Evolutionary conservation across 2,888 invertebrate species (phyloP).

Genomic region (Cerceris rybyensis): DNA sequence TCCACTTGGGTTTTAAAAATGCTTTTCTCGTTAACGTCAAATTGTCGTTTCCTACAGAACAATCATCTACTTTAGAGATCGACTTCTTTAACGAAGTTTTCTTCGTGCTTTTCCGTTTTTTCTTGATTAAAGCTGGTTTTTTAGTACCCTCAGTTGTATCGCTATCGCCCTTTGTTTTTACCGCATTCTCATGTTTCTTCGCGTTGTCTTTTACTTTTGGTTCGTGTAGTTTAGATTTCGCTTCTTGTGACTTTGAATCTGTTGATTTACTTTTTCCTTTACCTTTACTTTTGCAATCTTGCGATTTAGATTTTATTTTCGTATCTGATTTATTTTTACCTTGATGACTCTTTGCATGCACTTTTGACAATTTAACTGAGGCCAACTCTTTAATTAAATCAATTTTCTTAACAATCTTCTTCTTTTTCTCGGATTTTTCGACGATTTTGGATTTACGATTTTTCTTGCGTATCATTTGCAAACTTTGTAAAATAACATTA

Average conservation of each 20-base stretch:
- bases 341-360: slow-evolving; percentile 53
- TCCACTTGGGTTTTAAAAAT: slow-evolving; percentile 88
- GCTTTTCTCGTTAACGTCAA: slow-evolving; percentile 79
- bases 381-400: slow-evolving; percentile 77
- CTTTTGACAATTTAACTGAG: slow-evolving; percentile 66
- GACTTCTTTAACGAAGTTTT: slow-evolving; percentile 78
- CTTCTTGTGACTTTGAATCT: slow-evolving; percentile 40
- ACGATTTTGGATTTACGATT: slow-evolving; percentile 68
- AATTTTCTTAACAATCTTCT: slow-evolving; percentile 79
- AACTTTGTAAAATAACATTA: slow-evolving; percentile 77
- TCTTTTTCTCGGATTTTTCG: slow-evolving; percentile 70
- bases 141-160: slow-evolving; percentile 42
- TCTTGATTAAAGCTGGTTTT: slow-evolving; percentile 70
- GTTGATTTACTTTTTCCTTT: slow-evolving; percentile 44
- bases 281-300: slow-evolving; percentile 60
- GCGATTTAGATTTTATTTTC: slow-evolving; percentile 52
- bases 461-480: slow-evolving; percentile 77
- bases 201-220: slow-evolving; percentile 45
- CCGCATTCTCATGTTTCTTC: slow-evolving; percentile 48
- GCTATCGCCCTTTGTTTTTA: slow-evolving; percentile 53
- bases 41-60: slow-evolving; percentile 78
- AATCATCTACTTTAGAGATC: slow-evolving; percentile 76
- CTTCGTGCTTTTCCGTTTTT: slow-evolving; percentile 82
- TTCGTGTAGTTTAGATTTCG: slow-evolving; percentile 42
- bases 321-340: slow-evolving; percentile 58